Evolutionary conservation across 2,888 invertebrate genomes (phyloP).

Genomic region (Mythimna impura): DNA sequence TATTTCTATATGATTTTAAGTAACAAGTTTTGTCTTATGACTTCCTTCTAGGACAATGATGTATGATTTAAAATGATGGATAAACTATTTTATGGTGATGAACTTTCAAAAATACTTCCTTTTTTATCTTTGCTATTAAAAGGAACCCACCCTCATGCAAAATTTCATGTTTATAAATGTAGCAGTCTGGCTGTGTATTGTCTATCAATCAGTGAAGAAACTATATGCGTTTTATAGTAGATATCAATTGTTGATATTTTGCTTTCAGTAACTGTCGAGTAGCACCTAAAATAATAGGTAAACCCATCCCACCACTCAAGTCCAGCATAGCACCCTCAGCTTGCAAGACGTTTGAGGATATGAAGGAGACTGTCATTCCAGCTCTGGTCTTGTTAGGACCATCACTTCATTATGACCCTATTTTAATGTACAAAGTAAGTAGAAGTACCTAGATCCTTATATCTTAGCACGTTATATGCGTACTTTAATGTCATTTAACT

Average conservation of each 20-base stretch:
- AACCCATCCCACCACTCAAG: conserved; percentile 86
- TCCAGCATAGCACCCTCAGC: conserved; percentile 92
- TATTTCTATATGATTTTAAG: not conserved
- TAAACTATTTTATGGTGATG: not conserved
- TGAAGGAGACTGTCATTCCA: conserved; percentile 95
- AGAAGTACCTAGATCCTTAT: not conserved
- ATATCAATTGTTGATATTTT: not conserved
- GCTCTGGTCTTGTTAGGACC: conserved; percentile 97
- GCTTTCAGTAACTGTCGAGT: conserved; percentile 93
- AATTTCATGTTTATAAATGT: not conserved
- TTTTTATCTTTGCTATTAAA: not conserved
- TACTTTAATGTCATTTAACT: not conserved
- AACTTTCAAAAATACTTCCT: not conserved
- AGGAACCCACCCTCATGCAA: too few relatives aligned
- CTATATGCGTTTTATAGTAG: not conserved
- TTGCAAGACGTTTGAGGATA: conserved; percentile 93
- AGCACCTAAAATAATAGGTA: conserved; percentile 92
- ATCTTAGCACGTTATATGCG: not conserved
- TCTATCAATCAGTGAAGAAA: not conserved
- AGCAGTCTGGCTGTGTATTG: not conserved
- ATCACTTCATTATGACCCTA: conserved; percentile 96
- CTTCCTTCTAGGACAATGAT: not conserved
- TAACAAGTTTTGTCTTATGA: not conserved
- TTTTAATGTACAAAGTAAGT: conserved; percentile 95
- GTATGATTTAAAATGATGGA: not conserved